phyloP scores from a whole-genome alignment of 2,888 invertebrate species.

The Rhaphigaster nebulosa region DNA sequence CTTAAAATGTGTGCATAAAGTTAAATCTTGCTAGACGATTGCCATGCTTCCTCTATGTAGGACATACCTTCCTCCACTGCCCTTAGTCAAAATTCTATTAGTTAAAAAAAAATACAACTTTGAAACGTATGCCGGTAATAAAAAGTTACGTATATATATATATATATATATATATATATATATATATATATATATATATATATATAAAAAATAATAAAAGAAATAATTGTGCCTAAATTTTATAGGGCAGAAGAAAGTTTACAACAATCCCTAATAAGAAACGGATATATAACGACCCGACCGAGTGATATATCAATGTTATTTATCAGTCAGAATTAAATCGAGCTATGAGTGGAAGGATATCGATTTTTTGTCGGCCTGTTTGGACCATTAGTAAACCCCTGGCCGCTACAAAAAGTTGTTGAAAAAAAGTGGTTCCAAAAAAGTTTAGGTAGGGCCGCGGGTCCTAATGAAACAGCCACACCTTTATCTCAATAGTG shows the following conservation, averaged over 20 bases:
- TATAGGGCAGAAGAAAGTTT: background rate
- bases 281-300: conserved; percentile 23
- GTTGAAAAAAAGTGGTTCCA: conserved; percentile 32
- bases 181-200: too few species aligned
- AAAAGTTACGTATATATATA: too few species aligned
- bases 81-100: too few species aligned
- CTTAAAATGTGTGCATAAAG: too few species aligned
- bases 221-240: background rate
- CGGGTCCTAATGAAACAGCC: conserved; percentile 52
- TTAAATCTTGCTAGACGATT: too few species aligned
- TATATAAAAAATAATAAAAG: background rate
- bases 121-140: too few species aligned
- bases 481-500: conserved; percentile 56
- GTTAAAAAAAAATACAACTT: too few species aligned
- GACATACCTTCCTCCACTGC: too few species aligned
- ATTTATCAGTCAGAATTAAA: conserved; percentile 49
- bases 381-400: conserved; percentile 52
- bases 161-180: too few species aligned
- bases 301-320: conserved; percentile 40
- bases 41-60: too few species aligned
- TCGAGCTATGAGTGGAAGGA: conserved; percentile 50
- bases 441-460: conserved; percentile 53
- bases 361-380: conserved; percentile 54
- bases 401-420: conserved; percentile 15
- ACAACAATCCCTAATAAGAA: background rate